Evolutionary conservation across 2,888 invertebrate genomes (phyloP).

Genomic region (Panopea generosa): DNA sequence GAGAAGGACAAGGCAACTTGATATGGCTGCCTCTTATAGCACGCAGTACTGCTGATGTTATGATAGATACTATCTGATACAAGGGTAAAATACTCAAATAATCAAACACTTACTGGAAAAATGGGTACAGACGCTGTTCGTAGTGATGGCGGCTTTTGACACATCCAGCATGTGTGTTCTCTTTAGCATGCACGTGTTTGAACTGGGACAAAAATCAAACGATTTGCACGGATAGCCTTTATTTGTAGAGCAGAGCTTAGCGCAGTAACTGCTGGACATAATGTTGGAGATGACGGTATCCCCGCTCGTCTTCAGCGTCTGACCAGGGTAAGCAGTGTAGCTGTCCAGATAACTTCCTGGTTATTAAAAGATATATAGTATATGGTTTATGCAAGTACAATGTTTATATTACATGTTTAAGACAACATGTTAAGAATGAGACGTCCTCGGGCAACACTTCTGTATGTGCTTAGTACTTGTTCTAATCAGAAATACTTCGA

Average conservation of each 20-base stretch:
- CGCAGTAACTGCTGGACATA: conserved; percentile 63
- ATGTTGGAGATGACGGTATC: conserved; percentile 52
- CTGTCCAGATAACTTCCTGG: conserved; percentile 69
- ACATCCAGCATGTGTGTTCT: conserved; percentile 59
- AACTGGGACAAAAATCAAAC: conserved; percentile 72
- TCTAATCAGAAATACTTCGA: too few relatives aligned
- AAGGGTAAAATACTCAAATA: too few relatives aligned
- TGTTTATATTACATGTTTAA: background rate
- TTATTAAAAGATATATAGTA: background rate
- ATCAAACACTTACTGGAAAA: conserved; percentile 67
- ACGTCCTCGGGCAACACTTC: too few relatives aligned
- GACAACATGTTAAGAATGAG: too few relatives aligned
- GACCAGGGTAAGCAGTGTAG: conserved; percentile 64
- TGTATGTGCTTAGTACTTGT: too few relatives aligned
- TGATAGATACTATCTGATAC: too few relatives aligned
- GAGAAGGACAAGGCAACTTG: too few relatives aligned
- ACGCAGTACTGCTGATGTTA: too few relatives aligned
- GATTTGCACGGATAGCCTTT: conserved; percentile 66
- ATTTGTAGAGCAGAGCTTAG: conserved; percentile 60
- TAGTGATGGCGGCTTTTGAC: conserved; percentile 19
- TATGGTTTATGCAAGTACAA: background rate
- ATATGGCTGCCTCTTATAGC: too few relatives aligned
- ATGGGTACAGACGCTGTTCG: conserved; percentile 57
- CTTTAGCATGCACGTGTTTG: conserved; percentile 63
- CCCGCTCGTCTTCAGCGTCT: conserved; percentile 52